Percentiles rank a stretch among this genome's conserved stretches.
Evolutionary conservation across 2,797 vertebrate species (phyloP).

Genomic region (Pseudocheirus occidentalis): DNA sequence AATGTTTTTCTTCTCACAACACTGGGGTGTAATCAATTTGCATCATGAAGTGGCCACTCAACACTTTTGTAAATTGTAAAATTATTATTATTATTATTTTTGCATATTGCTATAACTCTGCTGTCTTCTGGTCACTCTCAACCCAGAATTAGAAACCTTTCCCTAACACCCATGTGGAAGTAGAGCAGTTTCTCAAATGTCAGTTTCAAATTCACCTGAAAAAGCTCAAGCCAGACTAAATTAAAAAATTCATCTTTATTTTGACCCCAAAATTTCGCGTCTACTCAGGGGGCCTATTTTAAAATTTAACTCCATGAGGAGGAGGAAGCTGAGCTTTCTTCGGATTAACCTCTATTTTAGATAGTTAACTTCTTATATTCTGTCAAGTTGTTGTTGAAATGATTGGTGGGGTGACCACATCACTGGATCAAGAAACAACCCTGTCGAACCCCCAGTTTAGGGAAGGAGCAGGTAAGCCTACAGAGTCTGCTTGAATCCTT

Average conservation of each 20-base stretch:
- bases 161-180: neutral
- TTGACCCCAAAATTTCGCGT: neutral
- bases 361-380: neutral
- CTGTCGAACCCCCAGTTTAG: neutral
- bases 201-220: slow-evolving; percentile 31
- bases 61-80: slow-evolving; percentile 29
- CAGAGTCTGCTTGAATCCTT: neutral
- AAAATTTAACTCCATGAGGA: slow-evolving; percentile 23
- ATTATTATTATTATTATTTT: slow-evolving; percentile 44
- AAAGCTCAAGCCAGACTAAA: slow-evolving; percentile 27
- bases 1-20: slow-evolving; percentile 38
- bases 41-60: slow-evolving; percentile 5
- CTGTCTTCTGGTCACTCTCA: slow-evolving; percentile 4
- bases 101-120: neutral
- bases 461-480: neutral
- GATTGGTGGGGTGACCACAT: neutral
- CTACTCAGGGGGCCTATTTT: slow-evolving; percentile 27
- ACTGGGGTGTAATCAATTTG: neutral
- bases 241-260: slow-evolving; percentile 21
- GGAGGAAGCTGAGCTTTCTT: slow-evolving; percentile 5
- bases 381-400: slow-evolving; percentile 28
- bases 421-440: neutral
- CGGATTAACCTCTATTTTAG: slow-evolving; percentile 31
- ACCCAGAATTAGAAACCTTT: slow-evolving; percentile 7
- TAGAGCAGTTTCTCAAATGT: neutral